Base-by-base conservation (phyloP, 1,140 invertebrate species). In the Lutraria rhynchaena region DNA sequence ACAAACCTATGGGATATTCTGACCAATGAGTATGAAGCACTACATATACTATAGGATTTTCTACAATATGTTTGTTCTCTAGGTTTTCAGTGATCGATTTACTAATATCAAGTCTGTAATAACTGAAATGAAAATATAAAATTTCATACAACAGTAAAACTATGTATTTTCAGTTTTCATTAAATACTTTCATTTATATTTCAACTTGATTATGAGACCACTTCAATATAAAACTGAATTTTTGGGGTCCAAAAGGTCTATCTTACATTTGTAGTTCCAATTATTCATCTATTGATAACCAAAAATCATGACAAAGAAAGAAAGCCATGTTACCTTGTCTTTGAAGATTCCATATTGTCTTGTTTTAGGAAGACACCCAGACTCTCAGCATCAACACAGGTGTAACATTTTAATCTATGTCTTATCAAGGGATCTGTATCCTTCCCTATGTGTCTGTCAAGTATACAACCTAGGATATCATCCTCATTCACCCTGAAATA, bases 401-500 rank as follows among this genome's bases (percentile, higher is more conserved):
- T 22, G n/a, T 65, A 65, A 4, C 35, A 37, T 37, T 65, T 65
- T 13, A 65, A 15, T 37, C 46, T 65, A 37, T 65, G 61, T 65
- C 27, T 65, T 13, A 65, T 22, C 19, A 65, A 22, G 2, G 61
- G 61, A 27, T 65, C 61, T 24, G 33, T 44, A 27, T 65, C 61
- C 1, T 24, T 29, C 0, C 61, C 61, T 24, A 65, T 37, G 46
- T 65, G 61, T 44, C 17, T 65, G 13, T 65, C 37, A 11, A 65
- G 17, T 37, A 65, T 37, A 46, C 5, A 65, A 19, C 41, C 61
- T 15, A 65, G 29, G 17, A 15, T 41, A 13, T 46, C 41, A 65
- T 65, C 61, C 22, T 65, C 61, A 65, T 29, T 31, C 46, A 65
- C 41, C 22, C 61, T 65, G 29, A 17, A 37, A 27, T 9, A 3